A percentile compares a stretch with the other conserved stretches of the same genome.
phyloP scores from a whole-genome alignment of 2,888 invertebrate species.

The Blastobasis adustella region DNA sequence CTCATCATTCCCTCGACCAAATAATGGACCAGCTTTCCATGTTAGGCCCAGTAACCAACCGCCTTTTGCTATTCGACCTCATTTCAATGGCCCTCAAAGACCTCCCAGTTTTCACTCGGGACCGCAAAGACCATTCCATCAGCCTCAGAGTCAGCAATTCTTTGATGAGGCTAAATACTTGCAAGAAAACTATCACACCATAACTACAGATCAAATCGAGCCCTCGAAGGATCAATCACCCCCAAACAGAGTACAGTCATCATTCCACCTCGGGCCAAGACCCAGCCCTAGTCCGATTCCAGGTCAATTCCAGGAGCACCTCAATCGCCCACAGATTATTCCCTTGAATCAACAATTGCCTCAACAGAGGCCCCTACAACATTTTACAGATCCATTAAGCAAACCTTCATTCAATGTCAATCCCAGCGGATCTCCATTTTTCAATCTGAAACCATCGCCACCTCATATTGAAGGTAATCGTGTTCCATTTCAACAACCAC shows the following conservation, averaged over 20 bases:
- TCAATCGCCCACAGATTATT: conserved; percentile 43
- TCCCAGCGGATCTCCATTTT: conserved; percentile 55
- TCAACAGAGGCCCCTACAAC: conserved; percentile 55
- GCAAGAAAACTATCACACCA: conserved; percentile 71
- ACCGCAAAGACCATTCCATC: conserved; percentile 70
- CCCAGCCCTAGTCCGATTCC: conserved; percentile 48
- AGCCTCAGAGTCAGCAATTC: conserved; percentile 48
- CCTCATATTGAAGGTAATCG: conserved; percentile 57
- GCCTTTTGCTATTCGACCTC: conserved; percentile 43
- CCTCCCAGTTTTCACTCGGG: conserved; percentile 60
- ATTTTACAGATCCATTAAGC: conserved; percentile 54
- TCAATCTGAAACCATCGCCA: conserved; percentile 63
- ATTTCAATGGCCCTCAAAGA: conserved; percentile 59
- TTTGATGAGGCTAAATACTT: conserved; percentile 70
- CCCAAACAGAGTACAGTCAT: conserved; percentile 47
- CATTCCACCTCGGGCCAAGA: conserved; percentile 42
- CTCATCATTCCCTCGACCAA: conserved; percentile 46
- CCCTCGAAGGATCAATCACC: conserved; percentile 55
- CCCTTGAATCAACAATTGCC: conserved; percentile 65
- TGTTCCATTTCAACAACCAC: conserved; percentile 48
- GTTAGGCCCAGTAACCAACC: conserved; percentile 43
- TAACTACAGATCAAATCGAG: conserved; percentile 64
- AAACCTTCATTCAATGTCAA: conserved; percentile 46
- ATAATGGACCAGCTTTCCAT: conserved; percentile 41
- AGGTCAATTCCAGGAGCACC: conserved; percentile 49